Evolutionary conservation across 1,140 invertebrate genomes (phyloP), one percentile per base, ranked within the genome.

Genomic region (Diabrotica undecimpunctata): DNA sequence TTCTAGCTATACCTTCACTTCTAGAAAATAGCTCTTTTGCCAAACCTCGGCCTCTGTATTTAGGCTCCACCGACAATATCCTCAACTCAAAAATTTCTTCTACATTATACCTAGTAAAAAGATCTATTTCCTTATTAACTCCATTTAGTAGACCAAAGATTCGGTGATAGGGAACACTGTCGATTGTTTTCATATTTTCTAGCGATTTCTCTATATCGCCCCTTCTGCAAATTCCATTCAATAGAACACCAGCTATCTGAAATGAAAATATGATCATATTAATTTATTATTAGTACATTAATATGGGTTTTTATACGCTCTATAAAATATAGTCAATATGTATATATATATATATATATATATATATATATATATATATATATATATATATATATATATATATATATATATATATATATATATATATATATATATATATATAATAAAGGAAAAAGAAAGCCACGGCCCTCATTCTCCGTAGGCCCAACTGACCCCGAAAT

Each of bases 11-110:
- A 13, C 85, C 80, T 62, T 89, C 82, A 71, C 87, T 87, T 13
- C 83, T 82, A 7, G 79, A 78, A 74, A 92, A 85, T 7, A 93
- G 80, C 67, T 88, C 82, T 66, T 87, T 87, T 2, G 89, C 90
- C 52, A 92, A 79, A 9, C 90, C 90, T 68, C 79, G 81, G 0
- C 90, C 90, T 7, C 91, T 82, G 65, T 84, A 90, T 53, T 80
- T 77, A 25, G 85, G 81, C 63, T 90, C 87, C 6, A 92, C 89
- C 36, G 89, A 90, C 8, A 93, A 84, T 66, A 93, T 92, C 54
- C 90, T 82, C 68, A 89, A 87, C 76, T 93, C 91, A 70, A 93
- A 89, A n/a, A 92, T 84, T 62, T 86, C 83, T 38, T 90, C 85
- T 5, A 91, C 86, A 54, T 83, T 75, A 77, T 87, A 90, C 57